A percentile compares a stretch with the other conserved stretches of the same genome.
Evolutionary conservation across 2,888 invertebrate genomes (phyloP).

Genomic region (Lomographa bimaculata): DNA sequence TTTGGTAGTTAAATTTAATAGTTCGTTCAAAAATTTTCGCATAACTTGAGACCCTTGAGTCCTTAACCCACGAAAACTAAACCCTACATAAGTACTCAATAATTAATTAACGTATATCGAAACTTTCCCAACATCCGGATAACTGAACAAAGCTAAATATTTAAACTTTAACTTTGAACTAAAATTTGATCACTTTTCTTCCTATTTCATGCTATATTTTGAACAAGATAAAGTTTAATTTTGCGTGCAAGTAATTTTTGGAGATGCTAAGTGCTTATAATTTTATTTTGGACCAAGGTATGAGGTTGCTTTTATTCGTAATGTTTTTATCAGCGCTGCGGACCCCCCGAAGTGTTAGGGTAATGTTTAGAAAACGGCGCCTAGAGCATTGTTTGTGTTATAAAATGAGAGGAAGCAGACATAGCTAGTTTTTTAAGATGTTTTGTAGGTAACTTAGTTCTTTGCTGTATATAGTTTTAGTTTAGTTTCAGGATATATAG

Average conservation of each 20-base stretch:
- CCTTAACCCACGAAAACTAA: neutral
- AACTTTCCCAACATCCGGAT: constrained; percentile 13
- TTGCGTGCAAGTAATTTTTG: constrained; percentile 5
- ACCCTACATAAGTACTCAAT: neutral
- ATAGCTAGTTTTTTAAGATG: too few species aligned
- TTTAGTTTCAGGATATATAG: too few species aligned
- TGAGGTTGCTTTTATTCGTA: constrained; percentile 34
- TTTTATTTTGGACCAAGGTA: constrained; percentile 19
- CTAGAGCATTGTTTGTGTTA: constrained; percentile 20
- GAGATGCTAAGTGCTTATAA: constrained; percentile 5
- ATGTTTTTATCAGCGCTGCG: constrained; percentile 33
- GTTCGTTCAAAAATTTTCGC: too few species aligned
- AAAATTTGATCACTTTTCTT: constrained; percentile 3
- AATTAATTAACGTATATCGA: constrained; percentile 6
- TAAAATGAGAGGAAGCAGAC: neutral
- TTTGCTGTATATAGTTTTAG: too few species aligned
- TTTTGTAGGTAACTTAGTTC: too few species aligned
- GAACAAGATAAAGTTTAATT: constrained; percentile 6
- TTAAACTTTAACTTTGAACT: constrained; percentile 15
- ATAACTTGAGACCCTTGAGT: too few species aligned
- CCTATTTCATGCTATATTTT: constrained; percentile 2
- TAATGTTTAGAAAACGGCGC: constrained; percentile 25
- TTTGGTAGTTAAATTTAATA: too few species aligned
- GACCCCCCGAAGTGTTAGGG: constrained; percentile 22
- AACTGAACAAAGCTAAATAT: constrained; percentile 27